phyloP scores from a whole-genome alignment of 2,888 invertebrate genomes.

The Neoaliturus tenellus region DNA sequence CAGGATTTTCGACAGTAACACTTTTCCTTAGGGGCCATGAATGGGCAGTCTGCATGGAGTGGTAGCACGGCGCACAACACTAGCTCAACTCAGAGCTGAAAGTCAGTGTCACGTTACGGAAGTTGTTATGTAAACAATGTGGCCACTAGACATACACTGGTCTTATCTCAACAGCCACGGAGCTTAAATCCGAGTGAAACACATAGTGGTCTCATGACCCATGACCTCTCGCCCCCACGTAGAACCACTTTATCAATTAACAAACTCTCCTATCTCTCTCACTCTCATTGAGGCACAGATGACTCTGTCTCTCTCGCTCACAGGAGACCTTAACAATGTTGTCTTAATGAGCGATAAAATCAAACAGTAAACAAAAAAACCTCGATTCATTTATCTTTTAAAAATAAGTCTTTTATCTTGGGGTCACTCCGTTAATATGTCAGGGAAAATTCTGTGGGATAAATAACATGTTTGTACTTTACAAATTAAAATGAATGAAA shows the following conservation, averaged over 20 bases:
- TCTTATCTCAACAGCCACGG: neutral
- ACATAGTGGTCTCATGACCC: neutral
- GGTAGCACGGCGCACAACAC: neutral
- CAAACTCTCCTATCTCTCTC: constrained; percentile 16
- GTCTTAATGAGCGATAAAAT: neutral
- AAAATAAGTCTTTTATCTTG: neutral
- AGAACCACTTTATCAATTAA: constrained; percentile 50
- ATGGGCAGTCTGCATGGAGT: neutral
- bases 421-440: neutral
- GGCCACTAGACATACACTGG: neutral
- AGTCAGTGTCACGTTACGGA: neutral
- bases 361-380: neutral
- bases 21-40: constrained; percentile 35
- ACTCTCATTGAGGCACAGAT: neutral
- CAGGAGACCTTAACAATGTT: neutral
- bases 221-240: neutral
- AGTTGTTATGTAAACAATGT: constrained; percentile 23
- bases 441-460: neutral
- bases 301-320: neutral
- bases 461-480: neutral
- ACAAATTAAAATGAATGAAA: neutral
- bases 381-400: neutral
- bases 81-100: neutral
- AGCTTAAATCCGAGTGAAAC: neutral
- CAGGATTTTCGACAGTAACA: constrained; percentile 47